Evolutionary conservation across 2,888 invertebrate genomes (phyloP).

Genomic region (Chaitophorus viminalis): DNA sequence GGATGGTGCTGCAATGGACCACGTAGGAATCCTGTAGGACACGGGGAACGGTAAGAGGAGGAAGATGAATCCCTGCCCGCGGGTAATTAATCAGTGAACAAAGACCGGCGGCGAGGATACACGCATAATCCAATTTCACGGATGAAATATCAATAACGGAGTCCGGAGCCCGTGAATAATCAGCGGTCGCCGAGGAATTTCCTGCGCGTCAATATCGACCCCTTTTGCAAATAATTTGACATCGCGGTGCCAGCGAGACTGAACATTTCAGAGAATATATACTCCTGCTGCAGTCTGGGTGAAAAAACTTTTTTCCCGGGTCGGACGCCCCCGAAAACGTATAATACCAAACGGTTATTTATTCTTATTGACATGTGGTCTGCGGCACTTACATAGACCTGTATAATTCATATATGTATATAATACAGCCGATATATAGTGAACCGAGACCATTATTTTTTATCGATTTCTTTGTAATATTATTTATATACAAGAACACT

Average conservation of each 20-base stretch:
- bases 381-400: too few relatives aligned
- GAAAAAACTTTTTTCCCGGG: neutral
- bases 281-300: neutral
- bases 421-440: neutral
- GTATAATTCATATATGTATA: neutral
- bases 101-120: constrained; percentile 36
- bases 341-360: neutral
- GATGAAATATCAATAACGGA: constrained; percentile 60
- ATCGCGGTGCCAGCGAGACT: constrained; percentile 15
- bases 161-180: constrained; percentile 58
- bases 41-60: neutral
- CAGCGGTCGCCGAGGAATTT: constrained; percentile 56
- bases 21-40: neutral
- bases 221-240: constrained; percentile 43
- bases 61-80: constrained; percentile 56
- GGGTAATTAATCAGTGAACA: constrained; percentile 59
- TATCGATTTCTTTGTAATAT: constrained; percentile 2
- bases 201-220: constrained; percentile 35
- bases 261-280: neutral
- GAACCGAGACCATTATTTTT: neutral
- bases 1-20: neutral
- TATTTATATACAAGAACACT: neutral
- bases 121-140: constrained; percentile 61
- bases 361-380: neutral
- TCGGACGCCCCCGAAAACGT: constrained; percentile 20